These are phyloP conservation scores for Cairina moschata DNA, from an alignment of 2,113 vertebrate species.

Conservation along the genomic window DNA sequence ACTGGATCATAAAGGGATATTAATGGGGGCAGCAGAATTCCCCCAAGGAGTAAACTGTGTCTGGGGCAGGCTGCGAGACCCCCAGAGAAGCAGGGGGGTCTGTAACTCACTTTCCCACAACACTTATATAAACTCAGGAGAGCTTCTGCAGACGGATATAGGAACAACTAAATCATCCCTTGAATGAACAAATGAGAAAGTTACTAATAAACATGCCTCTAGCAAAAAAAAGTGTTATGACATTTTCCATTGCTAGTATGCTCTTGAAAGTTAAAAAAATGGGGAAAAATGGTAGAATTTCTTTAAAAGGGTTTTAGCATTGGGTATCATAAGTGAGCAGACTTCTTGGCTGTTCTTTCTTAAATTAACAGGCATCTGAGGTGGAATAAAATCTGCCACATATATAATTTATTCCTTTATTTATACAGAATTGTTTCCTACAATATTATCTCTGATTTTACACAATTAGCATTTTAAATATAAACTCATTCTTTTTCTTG, in stretches of 20 bases:
- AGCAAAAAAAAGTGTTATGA: not conserved
- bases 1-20: not conserved
- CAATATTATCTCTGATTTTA: not conserved
- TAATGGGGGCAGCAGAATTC: not conserved
- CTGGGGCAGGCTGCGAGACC: not conserved
- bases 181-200: not conserved
- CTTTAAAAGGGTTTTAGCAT: not conserved
- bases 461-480: not conserved
- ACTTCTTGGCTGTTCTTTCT: not conserved
- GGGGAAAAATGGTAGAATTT: not conserved
- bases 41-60: rapidly evolving
- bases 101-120: not conserved
- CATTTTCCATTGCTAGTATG: not conserved
- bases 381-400: not conserved
- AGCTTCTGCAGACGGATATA: not conserved
- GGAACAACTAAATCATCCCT: not conserved
- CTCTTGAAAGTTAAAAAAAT: not conserved
- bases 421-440: not conserved
- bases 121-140: not conserved
- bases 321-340: not conserved
- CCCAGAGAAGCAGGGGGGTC: not conserved
- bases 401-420: not conserved
- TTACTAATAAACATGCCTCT: not conserved
- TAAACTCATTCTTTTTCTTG: not conserved
- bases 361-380: not conserved